Conservation (phyloP, 2,888 invertebrate genomes). For the Plutella xylostella region DNA sequence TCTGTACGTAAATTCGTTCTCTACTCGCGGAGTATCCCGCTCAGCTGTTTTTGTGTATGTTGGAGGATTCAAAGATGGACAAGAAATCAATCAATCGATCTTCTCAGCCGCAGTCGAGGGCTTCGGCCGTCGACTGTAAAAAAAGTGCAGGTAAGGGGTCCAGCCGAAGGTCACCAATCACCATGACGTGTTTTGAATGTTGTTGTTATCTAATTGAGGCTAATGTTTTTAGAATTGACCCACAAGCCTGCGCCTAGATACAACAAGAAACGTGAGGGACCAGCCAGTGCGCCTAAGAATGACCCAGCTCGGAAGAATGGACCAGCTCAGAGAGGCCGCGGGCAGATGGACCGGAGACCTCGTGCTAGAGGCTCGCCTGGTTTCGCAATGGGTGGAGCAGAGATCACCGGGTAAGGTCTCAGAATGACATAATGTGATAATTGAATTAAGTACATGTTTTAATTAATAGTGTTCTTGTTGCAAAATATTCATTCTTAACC, state of each 20-base stretch:
- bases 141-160: conserved; percentile 43
- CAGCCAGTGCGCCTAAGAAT: conserved; percentile 69
- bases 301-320: conserved; percentile 75
- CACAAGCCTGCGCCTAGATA: conserved; percentile 74
- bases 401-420: conserved; percentile 72
- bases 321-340: conserved; percentile 74
- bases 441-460: no score
- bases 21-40: conserved; percentile 79
- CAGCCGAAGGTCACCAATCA: background rate
- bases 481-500: no score
- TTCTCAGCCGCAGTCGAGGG: conserved; percentile 77
- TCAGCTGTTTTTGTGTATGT: conserved; percentile 64
- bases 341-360: conserved; percentile 78
- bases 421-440: no score
- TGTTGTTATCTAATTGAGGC: background rate
- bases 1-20: conserved; percentile 74
- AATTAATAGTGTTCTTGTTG: no score
- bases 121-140: conserved; percentile 78
- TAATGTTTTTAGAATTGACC: conserved; percentile 36
- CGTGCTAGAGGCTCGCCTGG: conserved; percentile 71
- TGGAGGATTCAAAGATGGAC: conserved; percentile 77
- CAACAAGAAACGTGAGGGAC: conserved; percentile 75
- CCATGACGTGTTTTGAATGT: no score
- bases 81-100: conserved; percentile 79
- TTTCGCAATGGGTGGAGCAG: conserved; percentile 72